These are phyloP conservation scores for Phasia obesa DNA, from an alignment of 2,888 invertebrate species.

Conservation along the genomic window DNA sequence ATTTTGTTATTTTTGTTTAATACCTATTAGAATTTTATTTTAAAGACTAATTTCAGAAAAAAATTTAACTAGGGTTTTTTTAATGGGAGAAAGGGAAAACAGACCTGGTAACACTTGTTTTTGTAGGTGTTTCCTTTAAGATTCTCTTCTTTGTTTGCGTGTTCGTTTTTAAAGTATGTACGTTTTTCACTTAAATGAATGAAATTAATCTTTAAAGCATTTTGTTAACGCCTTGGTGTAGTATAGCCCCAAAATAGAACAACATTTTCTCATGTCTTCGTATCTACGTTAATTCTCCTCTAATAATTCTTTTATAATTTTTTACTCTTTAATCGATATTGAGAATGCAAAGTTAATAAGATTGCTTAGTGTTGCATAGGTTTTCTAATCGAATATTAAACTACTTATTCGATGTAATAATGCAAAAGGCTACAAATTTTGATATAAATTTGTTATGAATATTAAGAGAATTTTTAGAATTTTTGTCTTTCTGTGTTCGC, in stretches of 20 bases:
- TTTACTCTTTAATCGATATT: too few species aligned
- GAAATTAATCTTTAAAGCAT: slow-evolving; percentile 12
- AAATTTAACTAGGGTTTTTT: too few species aligned
- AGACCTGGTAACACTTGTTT: too few species aligned
- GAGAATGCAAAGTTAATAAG: neutral
- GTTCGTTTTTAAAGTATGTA: slow-evolving; percentile 1
- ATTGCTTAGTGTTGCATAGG: neutral
- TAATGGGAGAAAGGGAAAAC: too few species aligned
- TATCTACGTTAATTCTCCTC: neutral
- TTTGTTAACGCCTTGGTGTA: slow-evolving; percentile 50
- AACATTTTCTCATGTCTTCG: neutral
- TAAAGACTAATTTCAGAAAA: too few species aligned
- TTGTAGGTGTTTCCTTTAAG: slow-evolving; percentile 61
- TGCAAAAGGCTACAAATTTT: too few species aligned
- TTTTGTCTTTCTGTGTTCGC: too few species aligned
- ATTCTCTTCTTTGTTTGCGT: slow-evolving; percentile 44
- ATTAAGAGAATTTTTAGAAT: too few species aligned
- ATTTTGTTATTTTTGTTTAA: too few species aligned
- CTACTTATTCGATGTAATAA: neutral
- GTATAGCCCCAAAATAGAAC: neutral
- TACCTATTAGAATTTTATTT: too few species aligned
- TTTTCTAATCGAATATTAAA: neutral
- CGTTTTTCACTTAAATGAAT: slow-evolving; percentile 32
- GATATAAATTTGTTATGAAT: too few species aligned
- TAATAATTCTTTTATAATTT: neutral